Conservation (phyloP, 2,113 vertebrate genomes). For the Platanista minor region DNA sequence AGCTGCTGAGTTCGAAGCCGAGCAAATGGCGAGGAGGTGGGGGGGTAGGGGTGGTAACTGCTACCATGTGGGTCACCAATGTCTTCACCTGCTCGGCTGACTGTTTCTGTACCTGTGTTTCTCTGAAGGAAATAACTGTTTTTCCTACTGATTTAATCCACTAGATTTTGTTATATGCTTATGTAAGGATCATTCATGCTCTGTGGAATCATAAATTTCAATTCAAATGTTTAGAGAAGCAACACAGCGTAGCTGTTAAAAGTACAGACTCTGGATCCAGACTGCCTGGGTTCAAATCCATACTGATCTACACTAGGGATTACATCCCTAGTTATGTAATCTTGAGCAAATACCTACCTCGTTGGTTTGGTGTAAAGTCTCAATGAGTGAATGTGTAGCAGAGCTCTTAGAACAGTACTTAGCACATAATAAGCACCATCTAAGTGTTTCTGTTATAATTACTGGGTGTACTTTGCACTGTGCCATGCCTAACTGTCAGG, state of each 20-base stretch:
- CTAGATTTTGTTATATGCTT: not conserved
- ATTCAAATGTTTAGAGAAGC: not conserved
- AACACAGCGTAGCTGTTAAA: not conserved
- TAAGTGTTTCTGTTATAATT: not conserved
- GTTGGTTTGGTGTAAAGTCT: not conserved
- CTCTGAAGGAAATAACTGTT: not conserved
- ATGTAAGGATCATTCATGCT: not conserved
- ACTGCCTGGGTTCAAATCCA: not conserved
- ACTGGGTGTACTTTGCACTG: not conserved
- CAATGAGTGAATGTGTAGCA: not conserved
- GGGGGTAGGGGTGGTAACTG: not conserved
- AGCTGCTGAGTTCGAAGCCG: not conserved
- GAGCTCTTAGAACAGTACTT: not conserved
- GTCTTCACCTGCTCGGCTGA: not conserved
- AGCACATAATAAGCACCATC: not conserved
- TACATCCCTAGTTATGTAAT: not conserved
- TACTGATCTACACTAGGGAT: not conserved
- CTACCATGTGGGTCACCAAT: rapidly evolving
- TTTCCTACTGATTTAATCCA: not conserved
- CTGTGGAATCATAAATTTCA: not conserved
- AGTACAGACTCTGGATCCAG: not conserved
- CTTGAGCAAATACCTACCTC: not conserved
- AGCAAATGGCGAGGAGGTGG: not conserved
- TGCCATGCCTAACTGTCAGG: not conserved
- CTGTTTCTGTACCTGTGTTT: not conserved